Evolutionary conservation across 2,113 vertebrate species (phyloP).

Genomic region (Callochromis pleurospilus): DNA sequence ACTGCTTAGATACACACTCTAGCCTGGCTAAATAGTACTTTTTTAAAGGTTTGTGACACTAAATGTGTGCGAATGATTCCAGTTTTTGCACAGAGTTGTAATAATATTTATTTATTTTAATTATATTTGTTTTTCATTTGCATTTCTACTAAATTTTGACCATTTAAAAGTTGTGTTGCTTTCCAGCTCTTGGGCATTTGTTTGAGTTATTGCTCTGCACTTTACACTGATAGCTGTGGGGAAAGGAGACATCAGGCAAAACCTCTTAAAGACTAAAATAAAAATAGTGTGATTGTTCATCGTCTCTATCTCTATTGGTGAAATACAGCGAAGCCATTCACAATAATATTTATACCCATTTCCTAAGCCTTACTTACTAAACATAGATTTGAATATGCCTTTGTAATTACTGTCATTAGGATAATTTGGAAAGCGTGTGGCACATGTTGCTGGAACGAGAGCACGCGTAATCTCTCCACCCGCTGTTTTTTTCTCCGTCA

Average conservation of each 20-base stretch:
- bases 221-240: neutral
- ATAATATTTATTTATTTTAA: neutral
- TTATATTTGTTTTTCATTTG: neutral
- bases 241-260: neutral
- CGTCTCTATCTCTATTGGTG: neutral
- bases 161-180: neutral
- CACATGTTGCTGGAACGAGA: slow-evolving; percentile 53
- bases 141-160: neutral
- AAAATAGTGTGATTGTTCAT: neutral
- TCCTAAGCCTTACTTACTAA: slow-evolving; percentile 49
- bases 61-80: neutral
- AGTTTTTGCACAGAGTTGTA: neutral
- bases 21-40: neutral
- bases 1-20: neutral
- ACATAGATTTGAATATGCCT: slow-evolving; percentile 34
- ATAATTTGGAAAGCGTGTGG: slow-evolving; percentile 44
- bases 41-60: neutral
- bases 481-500: slow-evolving; percentile 47
- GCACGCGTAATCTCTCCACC: slow-evolving; percentile 54
- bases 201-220: neutral
- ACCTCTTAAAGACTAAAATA: neutral
- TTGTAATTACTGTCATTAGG: slow-evolving; percentile 63
- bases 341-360: slow-evolving; percentile 15
- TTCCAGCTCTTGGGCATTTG: neutral
- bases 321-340: neutral